A percentile compares a stretch with the other conserved stretches of the same genome.
Evolutionary conservation across 2,113 vertebrate species (phyloP).

Genomic region (Heteronetta atricapilla): DNA sequence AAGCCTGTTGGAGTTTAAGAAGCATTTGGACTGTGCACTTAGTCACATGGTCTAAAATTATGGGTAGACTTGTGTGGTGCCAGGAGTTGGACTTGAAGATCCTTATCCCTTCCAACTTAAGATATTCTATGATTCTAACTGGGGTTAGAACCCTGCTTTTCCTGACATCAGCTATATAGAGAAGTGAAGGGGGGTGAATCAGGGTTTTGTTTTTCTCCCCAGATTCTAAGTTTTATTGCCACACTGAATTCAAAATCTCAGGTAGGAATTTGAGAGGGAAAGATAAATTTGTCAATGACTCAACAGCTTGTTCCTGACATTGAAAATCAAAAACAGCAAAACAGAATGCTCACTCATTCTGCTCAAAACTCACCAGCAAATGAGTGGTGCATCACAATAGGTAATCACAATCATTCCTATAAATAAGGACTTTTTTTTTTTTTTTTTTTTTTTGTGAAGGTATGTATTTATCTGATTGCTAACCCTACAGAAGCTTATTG

Average conservation of each 20-base stretch:
- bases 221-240: not conserved
- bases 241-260: not conserved
- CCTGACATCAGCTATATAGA: not conserved
- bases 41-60: too few species aligned
- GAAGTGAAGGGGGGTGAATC: not conserved
- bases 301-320: not conserved
- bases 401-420: not conserved
- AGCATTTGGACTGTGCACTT: too few species aligned
- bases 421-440: not conserved
- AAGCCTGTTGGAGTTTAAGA: too few species aligned
- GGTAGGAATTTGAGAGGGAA: not conserved
- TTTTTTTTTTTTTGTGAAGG: not conserved
- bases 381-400: not conserved
- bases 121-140: too few species aligned
- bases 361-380: not conserved
- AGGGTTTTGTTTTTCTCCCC: not conserved
- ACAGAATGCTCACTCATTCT: not conserved
- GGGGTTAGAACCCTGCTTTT: not conserved
- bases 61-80: too few species aligned
- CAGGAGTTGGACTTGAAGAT: too few species aligned
- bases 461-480: not conserved
- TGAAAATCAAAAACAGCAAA: not conserved
- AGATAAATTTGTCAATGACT: not conserved
- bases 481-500: not conserved
- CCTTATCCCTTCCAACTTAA: too few species aligned